Conservation (phyloP, 1,140 invertebrate genomes). For the Nilaparvata lugens region DNA sequence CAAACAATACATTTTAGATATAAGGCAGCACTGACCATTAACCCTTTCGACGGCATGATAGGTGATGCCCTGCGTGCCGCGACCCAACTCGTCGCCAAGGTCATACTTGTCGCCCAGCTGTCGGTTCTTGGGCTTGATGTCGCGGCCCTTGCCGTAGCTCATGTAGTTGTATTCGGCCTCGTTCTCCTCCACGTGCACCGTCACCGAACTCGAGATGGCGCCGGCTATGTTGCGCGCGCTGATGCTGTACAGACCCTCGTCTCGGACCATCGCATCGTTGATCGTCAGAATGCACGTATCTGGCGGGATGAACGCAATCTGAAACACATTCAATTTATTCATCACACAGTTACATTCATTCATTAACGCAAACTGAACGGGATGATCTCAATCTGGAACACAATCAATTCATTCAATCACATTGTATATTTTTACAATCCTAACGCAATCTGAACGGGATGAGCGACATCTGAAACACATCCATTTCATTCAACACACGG, state of each 20-base stretch:
- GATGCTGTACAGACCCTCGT: slow-evolving; percentile 89
- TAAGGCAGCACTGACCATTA: slow-evolving; percentile 50
- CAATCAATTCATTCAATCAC: too few relatives aligned
- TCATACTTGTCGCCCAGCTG: slow-evolving; percentile 80
- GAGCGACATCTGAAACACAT: too few relatives aligned
- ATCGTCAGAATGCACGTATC: slow-evolving; percentile 76
- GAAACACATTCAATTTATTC: slow-evolving; percentile 23
- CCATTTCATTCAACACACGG: too few relatives aligned
- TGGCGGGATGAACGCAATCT: slow-evolving; percentile 75
- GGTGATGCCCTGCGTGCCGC: slow-evolving; percentile 81
- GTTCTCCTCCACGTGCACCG: slow-evolving; percentile 84
- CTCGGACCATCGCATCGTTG: slow-evolving; percentile 75
- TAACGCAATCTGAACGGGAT: too few relatives aligned
- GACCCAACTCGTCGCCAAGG: slow-evolving; percentile 85
- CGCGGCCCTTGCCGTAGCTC: slow-evolving; percentile 56
- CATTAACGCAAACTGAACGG: too few relatives aligned
- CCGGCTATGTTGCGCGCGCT: slow-evolving; percentile 89
- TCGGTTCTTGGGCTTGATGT: slow-evolving; percentile 53
- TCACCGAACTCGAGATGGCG: slow-evolving; percentile 77
- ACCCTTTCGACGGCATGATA: slow-evolving; percentile 79
- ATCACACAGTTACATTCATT: too few relatives aligned
- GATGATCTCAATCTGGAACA: too few relatives aligned
- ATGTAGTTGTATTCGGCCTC: slow-evolving; percentile 61
- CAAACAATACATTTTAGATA: too few relatives aligned
- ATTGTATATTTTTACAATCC: too few relatives aligned